Conservation (phyloP, 2,113 vertebrate genomes). For the Gymnogyps californianus region DNA sequence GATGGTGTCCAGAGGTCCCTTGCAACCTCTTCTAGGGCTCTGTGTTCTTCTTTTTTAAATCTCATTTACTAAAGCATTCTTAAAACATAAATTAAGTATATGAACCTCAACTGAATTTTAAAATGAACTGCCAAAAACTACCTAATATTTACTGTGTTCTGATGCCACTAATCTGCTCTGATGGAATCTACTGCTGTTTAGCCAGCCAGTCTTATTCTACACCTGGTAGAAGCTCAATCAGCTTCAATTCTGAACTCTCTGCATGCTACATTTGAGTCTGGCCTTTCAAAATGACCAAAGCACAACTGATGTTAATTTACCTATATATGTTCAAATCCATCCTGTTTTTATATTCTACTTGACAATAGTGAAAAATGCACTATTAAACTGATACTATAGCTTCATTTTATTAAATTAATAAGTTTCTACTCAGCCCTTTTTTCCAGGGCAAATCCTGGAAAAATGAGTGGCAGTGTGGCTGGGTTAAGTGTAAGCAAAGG, state of each 20-base stretch:
- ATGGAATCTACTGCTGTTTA: not conserved
- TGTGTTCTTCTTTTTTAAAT: not conserved
- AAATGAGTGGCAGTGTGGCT: not conserved
- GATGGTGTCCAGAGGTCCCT: not conserved
- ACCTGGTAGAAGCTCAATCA: not conserved
- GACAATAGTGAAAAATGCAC: not conserved
- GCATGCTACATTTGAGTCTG: not conserved
- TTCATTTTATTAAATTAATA: not conserved
- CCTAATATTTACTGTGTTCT: not conserved
- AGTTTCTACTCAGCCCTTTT: not conserved
- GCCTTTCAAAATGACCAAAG: not conserved
- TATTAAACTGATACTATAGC: not conserved
- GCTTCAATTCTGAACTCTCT: not conserved
- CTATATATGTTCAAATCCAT: not conserved
- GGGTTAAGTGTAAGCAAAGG: not conserved
- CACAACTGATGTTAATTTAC: not conserved
- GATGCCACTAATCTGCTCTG: not conserved
- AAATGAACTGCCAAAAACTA: not conserved
- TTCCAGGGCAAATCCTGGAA: not conserved
- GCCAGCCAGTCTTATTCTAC: not conserved
- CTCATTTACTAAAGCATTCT: not conserved
- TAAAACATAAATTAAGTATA: not conserved
- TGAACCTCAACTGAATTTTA: not conserved
- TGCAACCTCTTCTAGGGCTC: not conserved
- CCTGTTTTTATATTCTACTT: not conserved